A percentile compares a stretch with the other conserved stretches of the same genome.
Evolutionary conservation across 2,113 vertebrate species (phyloP).

Genomic region (Channa argus): DNA sequence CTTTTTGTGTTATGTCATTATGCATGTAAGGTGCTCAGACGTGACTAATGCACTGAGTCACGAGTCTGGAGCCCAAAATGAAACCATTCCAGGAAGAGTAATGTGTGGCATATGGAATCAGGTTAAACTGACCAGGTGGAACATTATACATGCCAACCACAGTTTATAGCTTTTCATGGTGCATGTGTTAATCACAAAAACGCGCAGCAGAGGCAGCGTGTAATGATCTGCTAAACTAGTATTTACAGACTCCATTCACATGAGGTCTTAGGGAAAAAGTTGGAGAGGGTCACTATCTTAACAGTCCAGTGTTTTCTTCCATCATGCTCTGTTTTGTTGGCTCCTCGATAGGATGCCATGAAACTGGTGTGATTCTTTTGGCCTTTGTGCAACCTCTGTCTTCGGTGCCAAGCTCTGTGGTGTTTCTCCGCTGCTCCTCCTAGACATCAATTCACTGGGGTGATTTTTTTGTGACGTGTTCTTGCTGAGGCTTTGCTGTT

Average conservation of each 20-base stretch:
- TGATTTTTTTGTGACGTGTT: background rate
- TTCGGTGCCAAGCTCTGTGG: too few relatives aligned
- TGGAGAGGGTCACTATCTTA: background rate
- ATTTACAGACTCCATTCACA: background rate
- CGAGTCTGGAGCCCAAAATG: constrained; percentile 41
- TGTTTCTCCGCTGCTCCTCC: background rate
- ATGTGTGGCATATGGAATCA: constrained; percentile 46
- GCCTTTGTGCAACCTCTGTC: background rate
- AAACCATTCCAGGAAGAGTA: constrained; percentile 56
- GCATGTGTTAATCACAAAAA: constrained; percentile 62
- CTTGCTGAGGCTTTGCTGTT: background rate
- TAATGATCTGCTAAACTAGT: constrained; percentile 24
- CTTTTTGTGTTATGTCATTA: background rate
- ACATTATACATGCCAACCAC: constrained; percentile 53
- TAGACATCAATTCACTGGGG: background rate
- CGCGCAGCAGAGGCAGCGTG: constrained; percentile 37
- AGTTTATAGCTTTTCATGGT: constrained; percentile 64
- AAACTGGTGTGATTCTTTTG: background rate
- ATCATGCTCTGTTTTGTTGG: background rate
- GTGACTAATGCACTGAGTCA: too few relatives aligned
- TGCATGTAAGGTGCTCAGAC: too few relatives aligned
- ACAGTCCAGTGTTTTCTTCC: background rate
- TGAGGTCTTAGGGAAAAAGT: background rate
- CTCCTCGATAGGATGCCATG: background rate
- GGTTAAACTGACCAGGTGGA: constrained; percentile 62